A percentile compares a stretch with the other conserved stretches of the same genome.
These are phyloP conservation scores for Spodoptera exigua DNA, from an alignment of 2,888 invertebrate genomes.

Conservation along the genomic window DNA sequence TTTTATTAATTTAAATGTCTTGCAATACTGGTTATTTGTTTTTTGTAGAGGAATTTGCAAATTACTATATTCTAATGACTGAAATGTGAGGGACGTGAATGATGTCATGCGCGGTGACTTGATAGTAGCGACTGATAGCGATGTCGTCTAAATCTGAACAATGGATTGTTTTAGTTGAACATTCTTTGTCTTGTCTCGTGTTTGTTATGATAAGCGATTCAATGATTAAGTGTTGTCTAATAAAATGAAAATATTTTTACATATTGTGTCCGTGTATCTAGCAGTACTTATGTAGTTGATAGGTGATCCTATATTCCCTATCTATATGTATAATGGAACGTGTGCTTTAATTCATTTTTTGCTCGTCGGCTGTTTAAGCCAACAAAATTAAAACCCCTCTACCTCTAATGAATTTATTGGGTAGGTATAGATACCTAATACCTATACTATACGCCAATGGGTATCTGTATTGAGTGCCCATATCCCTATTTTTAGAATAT, in stretches of 20 bases:
- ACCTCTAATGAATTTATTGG: too few species aligned
- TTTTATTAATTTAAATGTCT: slow-evolving; percentile 47
- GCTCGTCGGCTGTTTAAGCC: too few species aligned
- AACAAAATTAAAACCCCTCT: too few species aligned
- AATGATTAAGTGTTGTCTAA: slow-evolving; percentile 7
- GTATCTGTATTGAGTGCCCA: too few species aligned
- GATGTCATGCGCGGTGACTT: slow-evolving; percentile 52
- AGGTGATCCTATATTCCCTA: too few species aligned
- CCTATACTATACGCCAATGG: too few species aligned
- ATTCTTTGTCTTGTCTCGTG: slow-evolving; percentile 33
- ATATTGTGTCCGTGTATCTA: not conserved
- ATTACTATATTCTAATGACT: slow-evolving; percentile 25
- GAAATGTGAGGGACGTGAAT: slow-evolving; percentile 41
- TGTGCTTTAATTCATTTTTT: too few species aligned
- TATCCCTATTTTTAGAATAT: too few species aligned
- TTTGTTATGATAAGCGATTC: slow-evolving; percentile 26
- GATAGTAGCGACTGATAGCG: slow-evolving; percentile 49
- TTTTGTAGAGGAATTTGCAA: slow-evolving; percentile 48
- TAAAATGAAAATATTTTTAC: slow-evolving; percentile 1
- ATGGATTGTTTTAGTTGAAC: slow-evolving; percentile 41
- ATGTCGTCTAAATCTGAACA: slow-evolving; percentile 42
- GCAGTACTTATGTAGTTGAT: too few species aligned
- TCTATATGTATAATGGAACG: too few species aligned
- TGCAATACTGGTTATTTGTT: slow-evolving; percentile 46
- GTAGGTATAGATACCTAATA: too few species aligned